Percentiles rank a stretch among this genome's conserved stretches.
These are phyloP conservation scores for Eulemur macaco DNA, from an alignment of 2,113 vertebrate species.

Conservation along the genomic window DNA sequence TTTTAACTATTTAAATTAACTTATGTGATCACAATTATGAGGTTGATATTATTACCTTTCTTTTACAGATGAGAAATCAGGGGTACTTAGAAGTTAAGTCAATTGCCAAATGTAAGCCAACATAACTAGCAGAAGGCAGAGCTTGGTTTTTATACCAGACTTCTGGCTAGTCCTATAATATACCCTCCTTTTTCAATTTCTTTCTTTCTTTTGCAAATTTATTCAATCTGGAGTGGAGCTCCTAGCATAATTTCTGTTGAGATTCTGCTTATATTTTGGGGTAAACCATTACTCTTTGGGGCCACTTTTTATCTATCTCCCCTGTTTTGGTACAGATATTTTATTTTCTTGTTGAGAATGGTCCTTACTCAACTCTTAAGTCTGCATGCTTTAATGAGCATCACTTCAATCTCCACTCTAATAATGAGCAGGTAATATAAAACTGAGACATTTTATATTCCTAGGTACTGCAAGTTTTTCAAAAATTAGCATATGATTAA, in stretches of 20 bases:
- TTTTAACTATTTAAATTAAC: background rate
- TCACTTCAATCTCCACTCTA: background rate
- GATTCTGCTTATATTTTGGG: background rate
- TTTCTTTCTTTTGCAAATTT: background rate
- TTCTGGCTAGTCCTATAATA: background rate
- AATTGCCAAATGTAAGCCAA: background rate
- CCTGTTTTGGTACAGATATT: background rate
- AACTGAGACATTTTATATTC: background rate
- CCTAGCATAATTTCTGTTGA: background rate
- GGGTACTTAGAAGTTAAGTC: background rate
- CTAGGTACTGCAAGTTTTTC: background rate
- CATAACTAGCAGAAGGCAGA: background rate
- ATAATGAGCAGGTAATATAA: background rate
- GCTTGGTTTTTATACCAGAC: background rate
- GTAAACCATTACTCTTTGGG: background rate
- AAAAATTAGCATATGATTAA: background rate
- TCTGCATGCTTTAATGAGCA: background rate
- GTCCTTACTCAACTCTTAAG: background rate
- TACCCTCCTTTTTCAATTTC: background rate
- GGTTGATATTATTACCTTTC: background rate
- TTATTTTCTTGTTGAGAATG: background rate
- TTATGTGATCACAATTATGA: background rate
- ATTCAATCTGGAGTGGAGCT: background rate
- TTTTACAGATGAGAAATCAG: background rate
- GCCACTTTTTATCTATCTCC: background rate